Conservation (phyloP, 2,113 vertebrate genomes). For the Pseudolaguvia tuberculata region DNA sequence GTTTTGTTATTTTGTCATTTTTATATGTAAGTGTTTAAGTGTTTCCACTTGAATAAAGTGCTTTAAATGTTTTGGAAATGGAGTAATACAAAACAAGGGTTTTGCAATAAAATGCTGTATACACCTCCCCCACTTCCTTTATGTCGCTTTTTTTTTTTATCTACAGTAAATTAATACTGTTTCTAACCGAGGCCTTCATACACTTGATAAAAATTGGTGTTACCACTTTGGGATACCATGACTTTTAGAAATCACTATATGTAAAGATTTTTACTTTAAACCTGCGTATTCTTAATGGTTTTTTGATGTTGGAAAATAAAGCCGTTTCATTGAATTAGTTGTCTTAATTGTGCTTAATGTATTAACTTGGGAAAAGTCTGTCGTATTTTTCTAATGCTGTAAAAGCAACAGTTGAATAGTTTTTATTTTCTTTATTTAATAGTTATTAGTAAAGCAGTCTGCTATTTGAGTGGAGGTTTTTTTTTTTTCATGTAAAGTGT, state of each 20-base stretch:
- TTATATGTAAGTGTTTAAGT: conserved; percentile 28
- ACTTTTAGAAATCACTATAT: conserved; percentile 2
- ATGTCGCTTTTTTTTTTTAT: not conserved
- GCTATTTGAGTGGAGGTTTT: no score
- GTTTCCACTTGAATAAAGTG: conserved; percentile 37
- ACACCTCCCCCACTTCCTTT: not conserved
- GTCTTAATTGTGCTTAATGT: not conserved
- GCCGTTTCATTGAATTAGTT: not conserved
- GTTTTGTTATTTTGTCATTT: conserved; percentile 5
- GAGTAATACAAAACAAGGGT: conserved; percentile 24
- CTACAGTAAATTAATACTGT: conserved; percentile 16
- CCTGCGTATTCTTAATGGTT: not conserved
- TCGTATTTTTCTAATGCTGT: no score
- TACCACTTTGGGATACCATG: conserved; percentile 7
- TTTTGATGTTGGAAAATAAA: not conserved
- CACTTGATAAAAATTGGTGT: not conserved
- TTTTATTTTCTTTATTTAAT: no score
- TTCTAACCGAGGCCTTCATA: not conserved
- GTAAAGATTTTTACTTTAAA: not conserved
- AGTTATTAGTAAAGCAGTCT: no score
- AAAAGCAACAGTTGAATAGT: not conserved
- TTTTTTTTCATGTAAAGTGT: no score
- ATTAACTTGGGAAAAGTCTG: no score
- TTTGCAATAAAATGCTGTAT: not conserved
- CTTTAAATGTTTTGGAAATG: conserved; percentile 26